These are phyloP conservation scores for Mythimna pallens DNA, from an alignment of 2,888 invertebrate species.

Conservation along the genomic window DNA sequence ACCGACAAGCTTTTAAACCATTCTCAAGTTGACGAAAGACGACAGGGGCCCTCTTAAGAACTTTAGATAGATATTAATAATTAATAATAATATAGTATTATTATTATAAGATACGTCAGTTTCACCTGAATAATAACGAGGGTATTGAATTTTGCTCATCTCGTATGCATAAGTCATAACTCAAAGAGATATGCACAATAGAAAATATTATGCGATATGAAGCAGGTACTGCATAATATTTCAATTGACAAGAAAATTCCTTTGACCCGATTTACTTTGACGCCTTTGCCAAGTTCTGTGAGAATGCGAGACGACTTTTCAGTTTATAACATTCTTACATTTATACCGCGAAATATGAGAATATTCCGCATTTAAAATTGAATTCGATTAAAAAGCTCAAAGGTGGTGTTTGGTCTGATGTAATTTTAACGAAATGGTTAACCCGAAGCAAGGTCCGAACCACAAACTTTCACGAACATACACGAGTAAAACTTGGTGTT, in stretches of 20 bases:
- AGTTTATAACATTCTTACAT: slow-evolving; percentile 34
- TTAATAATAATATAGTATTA: no score
- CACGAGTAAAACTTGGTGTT: slow-evolving; percentile 14
- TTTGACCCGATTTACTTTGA: slow-evolving; percentile 36
- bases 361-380: slow-evolving; percentile 55
- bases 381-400: slow-evolving; percentile 44
- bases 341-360: slow-evolving; percentile 38
- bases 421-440: slow-evolving; percentile 27
- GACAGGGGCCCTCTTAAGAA: no score
- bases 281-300: slow-evolving; percentile 29
- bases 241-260: slow-evolving; percentile 41
- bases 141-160: not conserved
- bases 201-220: no score
- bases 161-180: not conserved
- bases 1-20: no score
- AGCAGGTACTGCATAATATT: slow-evolving; percentile 36
- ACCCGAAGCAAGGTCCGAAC: slow-evolving; percentile 11
- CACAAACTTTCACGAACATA: slow-evolving; percentile 31
- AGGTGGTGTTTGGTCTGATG: slow-evolving; percentile 43
- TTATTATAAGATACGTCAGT: not conserved
- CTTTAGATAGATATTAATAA: no score
- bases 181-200: slow-evolving; percentile 7
- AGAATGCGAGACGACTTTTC: slow-evolving; percentile 35
- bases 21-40: no score
- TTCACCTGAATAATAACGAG: not conserved